Conservation (phyloP, 1,140 invertebrate species). For the Diachasmimorpha longicaudata region DNA sequence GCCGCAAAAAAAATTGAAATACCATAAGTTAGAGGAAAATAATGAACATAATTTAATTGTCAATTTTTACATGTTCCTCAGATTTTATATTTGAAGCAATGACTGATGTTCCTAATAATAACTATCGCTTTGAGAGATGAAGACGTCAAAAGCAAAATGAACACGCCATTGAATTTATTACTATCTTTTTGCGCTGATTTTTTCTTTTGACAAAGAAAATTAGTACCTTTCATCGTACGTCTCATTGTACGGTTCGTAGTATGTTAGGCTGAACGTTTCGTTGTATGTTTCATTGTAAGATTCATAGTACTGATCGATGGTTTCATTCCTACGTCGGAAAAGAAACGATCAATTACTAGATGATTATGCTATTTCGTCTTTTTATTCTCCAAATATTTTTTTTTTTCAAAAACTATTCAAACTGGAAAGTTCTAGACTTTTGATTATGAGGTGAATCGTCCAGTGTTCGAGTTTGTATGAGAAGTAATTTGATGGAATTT, state of each 20-base stretch:
- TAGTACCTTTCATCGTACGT: slow-evolving; percentile 27
- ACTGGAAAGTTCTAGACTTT: no score
- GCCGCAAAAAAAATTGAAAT: slow-evolving; percentile 36
- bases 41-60: not conserved
- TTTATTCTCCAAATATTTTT: not conserved
- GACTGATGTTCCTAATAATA: not conserved
- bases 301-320: slow-evolving; percentile 13
- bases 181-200: not conserved
- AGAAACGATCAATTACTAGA: slow-evolving; percentile 2
- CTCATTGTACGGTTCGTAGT: slow-evolving; percentile 26
- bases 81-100: slow-evolving; percentile 1
- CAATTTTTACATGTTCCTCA: not conserved
- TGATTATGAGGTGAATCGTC: no score
- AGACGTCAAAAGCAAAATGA: not conserved
- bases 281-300: slow-evolving; percentile 22
- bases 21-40: not conserved
- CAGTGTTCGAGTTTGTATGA: no score
- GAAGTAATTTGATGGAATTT: no score
- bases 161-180: not conserved
- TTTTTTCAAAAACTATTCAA: no score
- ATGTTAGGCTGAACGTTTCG: slow-evolving; percentile 20
- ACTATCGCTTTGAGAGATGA: not conserved
- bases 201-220: not conserved
- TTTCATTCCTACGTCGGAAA: slow-evolving; percentile 24
- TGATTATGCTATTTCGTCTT: not conserved